A percentile compares a stretch with the other conserved stretches of the same genome.
These are phyloP conservation scores for Haemorhous mexicanus DNA, from an alignment of 2,113 vertebrate species.

Conservation along the genomic window DNA sequence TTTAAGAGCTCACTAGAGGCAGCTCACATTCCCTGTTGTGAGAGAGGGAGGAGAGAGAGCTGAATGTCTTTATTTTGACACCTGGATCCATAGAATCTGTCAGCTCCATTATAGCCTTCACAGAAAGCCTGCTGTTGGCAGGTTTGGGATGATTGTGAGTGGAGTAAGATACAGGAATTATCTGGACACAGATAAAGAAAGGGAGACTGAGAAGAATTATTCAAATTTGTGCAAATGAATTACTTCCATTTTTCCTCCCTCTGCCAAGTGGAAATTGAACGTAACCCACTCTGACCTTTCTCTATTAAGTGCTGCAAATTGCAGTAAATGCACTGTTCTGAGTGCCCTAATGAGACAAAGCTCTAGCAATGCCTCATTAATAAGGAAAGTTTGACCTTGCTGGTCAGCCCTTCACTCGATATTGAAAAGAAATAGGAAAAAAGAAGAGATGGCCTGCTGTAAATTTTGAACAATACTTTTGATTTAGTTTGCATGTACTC, in stretches of 20 bases:
- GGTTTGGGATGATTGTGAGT: conserved; percentile 79
- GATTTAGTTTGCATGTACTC: conserved; percentile 82
- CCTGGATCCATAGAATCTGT: conserved; percentile 94
- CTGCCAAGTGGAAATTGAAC: conserved; percentile 98
- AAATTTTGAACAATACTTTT: conserved; percentile 84
- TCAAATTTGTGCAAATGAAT: conserved; percentile 99
- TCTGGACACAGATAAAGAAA: conserved; percentile 74
- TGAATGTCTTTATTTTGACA: conserved; percentile 89
- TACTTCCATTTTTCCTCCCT: conserved; percentile 92
- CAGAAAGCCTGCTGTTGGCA: conserved; percentile 74
- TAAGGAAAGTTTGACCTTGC: conserved; percentile 86
- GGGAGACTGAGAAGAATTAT: conserved; percentile 90
- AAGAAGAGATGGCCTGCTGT: conserved; percentile 83
- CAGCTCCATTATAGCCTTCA: conserved; percentile 88
- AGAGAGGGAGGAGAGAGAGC: conserved; percentile 62
- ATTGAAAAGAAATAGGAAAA: conserved; percentile 87
- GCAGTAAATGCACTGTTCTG: conserved; percentile 89
- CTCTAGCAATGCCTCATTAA: conserved; percentile 87
- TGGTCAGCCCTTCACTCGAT: conserved; percentile 81
- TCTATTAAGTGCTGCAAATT: conserved; percentile 98
- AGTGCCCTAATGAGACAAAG: conserved; percentile 83
- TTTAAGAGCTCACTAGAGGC: conserved; percentile 96
- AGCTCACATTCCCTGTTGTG: conserved; percentile 84
- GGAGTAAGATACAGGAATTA: conserved; percentile 75
- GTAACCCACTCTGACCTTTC: conserved; percentile 92